Percentiles rank a stretch among this genome's conserved stretches.
Evolutionary conservation across 2,888 invertebrate genomes (phyloP).

Genomic region (Rhagium mordax): DNA sequence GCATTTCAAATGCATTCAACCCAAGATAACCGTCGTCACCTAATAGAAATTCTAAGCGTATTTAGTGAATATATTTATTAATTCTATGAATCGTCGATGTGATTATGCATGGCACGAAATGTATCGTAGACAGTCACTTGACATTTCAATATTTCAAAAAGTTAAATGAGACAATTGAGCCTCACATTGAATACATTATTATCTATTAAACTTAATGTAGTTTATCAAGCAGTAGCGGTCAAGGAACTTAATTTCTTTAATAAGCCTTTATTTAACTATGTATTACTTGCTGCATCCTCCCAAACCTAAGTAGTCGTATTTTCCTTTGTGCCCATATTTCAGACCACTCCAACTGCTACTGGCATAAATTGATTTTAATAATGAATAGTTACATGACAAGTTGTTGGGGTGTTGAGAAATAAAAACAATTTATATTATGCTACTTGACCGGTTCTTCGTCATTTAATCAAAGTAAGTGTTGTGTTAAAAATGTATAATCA

Average conservation of each 20-base stretch:
- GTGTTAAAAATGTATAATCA: background rate
- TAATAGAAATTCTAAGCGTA: slow-evolving; percentile 33
- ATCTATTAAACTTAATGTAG: slow-evolving; percentile 44
- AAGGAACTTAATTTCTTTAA: slow-evolving; percentile 49
- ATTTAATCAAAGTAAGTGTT: background rate
- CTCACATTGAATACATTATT: slow-evolving; percentile 43
- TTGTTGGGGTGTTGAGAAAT: slow-evolving; percentile 3
- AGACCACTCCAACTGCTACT: background rate
- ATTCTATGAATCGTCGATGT: slow-evolving; percentile 28
- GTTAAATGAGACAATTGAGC: slow-evolving; percentile 47
- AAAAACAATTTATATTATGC: slow-evolving; percentile 5
- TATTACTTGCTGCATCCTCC: slow-evolving; percentile 8
- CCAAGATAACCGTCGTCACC: slow-evolving; percentile 19
- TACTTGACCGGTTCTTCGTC: slow-evolving; percentile 14
- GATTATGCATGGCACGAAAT: slow-evolving; percentile 27
- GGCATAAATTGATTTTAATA: slow-evolving; percentile 5
- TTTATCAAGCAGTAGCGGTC: slow-evolving; percentile 45
- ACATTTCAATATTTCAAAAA: slow-evolving; percentile 42
- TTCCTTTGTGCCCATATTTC: background rate
- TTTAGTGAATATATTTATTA: slow-evolving; percentile 15
- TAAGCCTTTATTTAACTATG: slow-evolving; percentile 42
- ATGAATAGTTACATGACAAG: slow-evolving; percentile 6
- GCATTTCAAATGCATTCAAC: slow-evolving; percentile 2
- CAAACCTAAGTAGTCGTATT: background rate
- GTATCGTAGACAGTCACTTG: slow-evolving; percentile 23